Evolutionary conservation across 2,797 vertebrate species (phyloP), one percentile per base, ranked within the genome.

Genomic region (Phyllotis vaccarum): DNA sequence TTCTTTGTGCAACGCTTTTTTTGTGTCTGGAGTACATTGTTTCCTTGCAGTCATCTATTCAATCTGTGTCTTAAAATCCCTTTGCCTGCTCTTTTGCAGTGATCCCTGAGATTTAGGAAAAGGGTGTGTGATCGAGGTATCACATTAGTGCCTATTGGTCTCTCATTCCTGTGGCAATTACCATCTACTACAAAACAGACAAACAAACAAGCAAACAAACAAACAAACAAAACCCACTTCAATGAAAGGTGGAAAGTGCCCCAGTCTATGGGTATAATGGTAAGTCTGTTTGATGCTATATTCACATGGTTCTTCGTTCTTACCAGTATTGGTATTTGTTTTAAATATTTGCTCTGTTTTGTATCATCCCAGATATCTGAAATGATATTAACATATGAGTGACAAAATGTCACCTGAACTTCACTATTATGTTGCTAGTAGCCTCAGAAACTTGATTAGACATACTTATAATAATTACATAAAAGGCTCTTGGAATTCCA

Each of bases 391-490:
- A 70, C 93, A 91, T 72, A 52, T 64, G 85, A 97, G 95, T 96
- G 95, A 16, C 60, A 96, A 29, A 96, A 97, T 68, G 89, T 97
- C 97, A 98, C 96, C 81, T 95, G 85, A 97, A 97, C 86, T 95
- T 97, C 37, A 95, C 56, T 60, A 90, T 79, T 96, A 82, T 68
- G 89, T 86, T 97, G 89, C 90, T 97, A 98, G 96, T 96, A 96
- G 93, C 97, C 98, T 98, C 98, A 98, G 98, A 98, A 94, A 90
- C 97, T 89, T 98, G 98, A 98, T 98, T 98, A 98, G 98, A 98
- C 34, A 43, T 98, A 97, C 96, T 98, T 98, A 97, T 0, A 97
- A 97, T 98, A 98, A 98, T 98, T 98, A 97, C 78, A 97, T 98
- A 97, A 98, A 98, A 97, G 98, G 97, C 96, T 96, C 96, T 97